Conservation (phyloP, 2,888 invertebrate species). For the Brachyptera risi region DNA sequence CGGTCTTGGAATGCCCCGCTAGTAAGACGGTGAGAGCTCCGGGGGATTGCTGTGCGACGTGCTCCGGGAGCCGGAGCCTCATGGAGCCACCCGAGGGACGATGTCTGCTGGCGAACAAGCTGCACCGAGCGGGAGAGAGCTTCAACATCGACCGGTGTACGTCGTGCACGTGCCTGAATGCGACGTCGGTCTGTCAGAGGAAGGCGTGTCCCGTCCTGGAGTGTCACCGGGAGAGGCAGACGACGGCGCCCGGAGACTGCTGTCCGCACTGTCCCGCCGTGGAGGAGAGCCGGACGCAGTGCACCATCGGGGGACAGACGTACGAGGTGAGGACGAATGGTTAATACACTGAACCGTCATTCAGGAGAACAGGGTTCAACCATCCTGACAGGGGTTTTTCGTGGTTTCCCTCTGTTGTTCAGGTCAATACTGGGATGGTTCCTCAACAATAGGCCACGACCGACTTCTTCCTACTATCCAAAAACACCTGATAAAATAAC, state of each 20-base stretch:
- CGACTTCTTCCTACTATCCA: no score
- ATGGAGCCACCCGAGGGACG: slow-evolving; percentile 49
- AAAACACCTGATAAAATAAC: no score
- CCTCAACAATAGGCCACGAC: no score
- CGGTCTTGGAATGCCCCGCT: slow-evolving; percentile 77
- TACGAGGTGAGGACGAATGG: slow-evolving; percentile 68
- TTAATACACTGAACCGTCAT: no score
- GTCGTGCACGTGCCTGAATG: slow-evolving; percentile 74
- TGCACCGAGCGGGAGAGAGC: slow-evolving; percentile 46
- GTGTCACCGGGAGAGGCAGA: slow-evolving; percentile 70
- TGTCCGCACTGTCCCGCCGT: slow-evolving; percentile 72
- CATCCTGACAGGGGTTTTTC: no score
- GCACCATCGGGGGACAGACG: slow-evolving; percentile 56
- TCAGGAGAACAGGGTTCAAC: no score
- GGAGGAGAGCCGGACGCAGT: slow-evolving; percentile 65
- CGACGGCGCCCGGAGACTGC: slow-evolving; percentile 62
- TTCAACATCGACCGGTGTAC: slow-evolving; percentile 66
- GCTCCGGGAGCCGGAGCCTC: slow-evolving; percentile 50
- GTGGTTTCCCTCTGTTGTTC: no score
- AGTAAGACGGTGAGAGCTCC: slow-evolving; percentile 63
- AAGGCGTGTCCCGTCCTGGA: slow-evolving; percentile 87
- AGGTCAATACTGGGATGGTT: no score
- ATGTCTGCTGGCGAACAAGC: slow-evolving; percentile 69
- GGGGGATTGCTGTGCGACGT: slow-evolving; percentile 76
- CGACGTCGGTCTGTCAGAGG: slow-evolving; percentile 73